A percentile compares a stretch with the other conserved stretches of the same genome.
These are phyloP conservation scores for Dorcus parallelipipedus DNA, from an alignment of 2,888 invertebrate genomes.

Conservation along the genomic window DNA sequence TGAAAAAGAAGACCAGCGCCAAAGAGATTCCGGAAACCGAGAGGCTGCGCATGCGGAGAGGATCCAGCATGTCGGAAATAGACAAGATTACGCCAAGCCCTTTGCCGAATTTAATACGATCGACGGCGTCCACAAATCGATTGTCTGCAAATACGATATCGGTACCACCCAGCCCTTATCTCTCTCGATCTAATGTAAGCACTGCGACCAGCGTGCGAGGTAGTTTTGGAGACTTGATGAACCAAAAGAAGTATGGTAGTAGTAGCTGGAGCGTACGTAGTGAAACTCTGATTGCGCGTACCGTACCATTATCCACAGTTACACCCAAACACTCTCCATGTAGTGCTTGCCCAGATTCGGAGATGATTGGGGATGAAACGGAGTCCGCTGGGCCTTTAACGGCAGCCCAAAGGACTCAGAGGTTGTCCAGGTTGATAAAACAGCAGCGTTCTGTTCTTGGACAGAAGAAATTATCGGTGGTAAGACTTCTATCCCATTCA, in stretches of 20 bases:
- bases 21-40: conserved; percentile 29
- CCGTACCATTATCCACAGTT: conserved; percentile 72
- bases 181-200: conserved; percentile 50
- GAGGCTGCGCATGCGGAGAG: conserved; percentile 61
- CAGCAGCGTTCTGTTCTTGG: conserved; percentile 52
- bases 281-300: conserved; percentile 67
- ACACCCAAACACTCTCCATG: conserved; percentile 56
- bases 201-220: conserved; percentile 36
- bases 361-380: conserved; percentile 39
- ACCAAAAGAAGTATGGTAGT: conserved; percentile 67
- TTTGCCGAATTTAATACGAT: conserved; percentile 52
- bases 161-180: conserved; percentile 53
- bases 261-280: conserved; percentile 70
- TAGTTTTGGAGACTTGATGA: conserved; percentile 74
- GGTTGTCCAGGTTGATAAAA: conserved; percentile 65
- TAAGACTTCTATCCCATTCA: neutral
- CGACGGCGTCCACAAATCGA: conserved; percentile 49
- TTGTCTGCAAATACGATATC: conserved; percentile 47
- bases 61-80: conserved; percentile 70
- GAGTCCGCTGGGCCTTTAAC: conserved; percentile 58
- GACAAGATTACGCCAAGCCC: conserved; percentile 54
- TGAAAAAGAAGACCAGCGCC: conserved; percentile 31
- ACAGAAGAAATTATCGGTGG: neutral
- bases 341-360: conserved; percentile 31
- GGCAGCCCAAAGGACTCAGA: conserved; percentile 65